These are phyloP conservation scores for Cynocephalus volans DNA, from an alignment of 2,113 vertebrate genomes.

Conservation along the genomic window DNA sequence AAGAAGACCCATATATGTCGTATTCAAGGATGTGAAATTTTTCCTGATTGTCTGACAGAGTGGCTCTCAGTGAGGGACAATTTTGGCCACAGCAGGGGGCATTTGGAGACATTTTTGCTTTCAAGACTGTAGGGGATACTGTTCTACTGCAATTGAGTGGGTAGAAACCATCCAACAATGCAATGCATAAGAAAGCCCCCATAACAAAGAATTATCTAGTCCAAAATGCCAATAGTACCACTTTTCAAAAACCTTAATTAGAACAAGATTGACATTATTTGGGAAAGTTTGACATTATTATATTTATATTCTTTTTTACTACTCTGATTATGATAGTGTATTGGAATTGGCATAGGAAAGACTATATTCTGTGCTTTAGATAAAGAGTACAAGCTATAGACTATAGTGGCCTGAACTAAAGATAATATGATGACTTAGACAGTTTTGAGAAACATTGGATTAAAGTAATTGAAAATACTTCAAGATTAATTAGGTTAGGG, in stretches of 20 bases:
- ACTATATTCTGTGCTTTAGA: not conserved
- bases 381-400: not conserved
- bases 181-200: not conserved
- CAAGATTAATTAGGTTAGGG: not conserved
- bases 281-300: not conserved
- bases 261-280: not conserved
- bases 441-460: not conserved
- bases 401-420: not conserved
- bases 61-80: not conserved
- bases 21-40: not conserved
- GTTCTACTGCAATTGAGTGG: not conserved
- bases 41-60: not conserved
- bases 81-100: not conserved
- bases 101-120: not conserved
- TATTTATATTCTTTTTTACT: not conserved
- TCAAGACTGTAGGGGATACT: not conserved
- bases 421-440: not conserved
- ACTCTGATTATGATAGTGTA: not conserved
- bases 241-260: not conserved
- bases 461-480: not conserved
- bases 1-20: not conserved
- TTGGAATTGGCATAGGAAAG: not conserved
- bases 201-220: not conserved
- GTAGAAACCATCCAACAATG: not conserved
- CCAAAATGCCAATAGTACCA: not conserved